Percentiles rank a stretch among this genome's conserved stretches.
These are phyloP conservation scores for Brachymystax lenok DNA, from an alignment of 2,797 vertebrate genomes.

Conservation along the genomic window DNA sequence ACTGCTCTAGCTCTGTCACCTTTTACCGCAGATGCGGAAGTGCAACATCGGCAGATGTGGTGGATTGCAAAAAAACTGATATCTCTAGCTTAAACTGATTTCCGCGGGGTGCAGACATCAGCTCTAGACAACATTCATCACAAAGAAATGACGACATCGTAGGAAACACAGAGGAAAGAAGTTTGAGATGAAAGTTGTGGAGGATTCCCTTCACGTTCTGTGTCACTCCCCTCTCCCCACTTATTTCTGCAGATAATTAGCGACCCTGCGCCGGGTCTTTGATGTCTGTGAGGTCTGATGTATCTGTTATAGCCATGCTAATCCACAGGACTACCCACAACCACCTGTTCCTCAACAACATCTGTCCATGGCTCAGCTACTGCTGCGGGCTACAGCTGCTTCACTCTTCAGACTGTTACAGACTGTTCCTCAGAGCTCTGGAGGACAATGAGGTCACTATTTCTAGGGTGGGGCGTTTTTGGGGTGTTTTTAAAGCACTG, in stretches of 20 bases:
- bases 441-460: constrained; percentile 59
- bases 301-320: constrained; percentile 78
- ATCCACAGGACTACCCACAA: constrained; percentile 73
- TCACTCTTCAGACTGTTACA: constrained; percentile 48
- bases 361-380: constrained; percentile 72
- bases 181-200: background rate
- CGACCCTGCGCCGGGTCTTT: constrained; percentile 67
- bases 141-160: too few species aligned
- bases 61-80: too few species aligned
- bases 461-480: constrained; percentile 53
- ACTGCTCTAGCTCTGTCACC: too few species aligned
- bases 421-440: constrained; percentile 61
- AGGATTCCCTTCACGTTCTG: background rate
- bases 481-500: too few species aligned
- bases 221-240: background rate
- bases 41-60: too few species aligned
- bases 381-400: constrained; percentile 63
- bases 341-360: constrained; percentile 78
- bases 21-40: too few species aligned
- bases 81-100: too few species aligned
- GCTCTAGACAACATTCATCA: too few species aligned
- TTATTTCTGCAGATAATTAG: constrained; percentile 73
- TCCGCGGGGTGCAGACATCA: too few species aligned
- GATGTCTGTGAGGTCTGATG: constrained; percentile 74
- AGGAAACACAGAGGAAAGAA: background rate